Evolutionary conservation across 1,140 invertebrate species (phyloP), one percentile per base, ranked within the genome.

Genomic region (Manduca sexta): DNA sequence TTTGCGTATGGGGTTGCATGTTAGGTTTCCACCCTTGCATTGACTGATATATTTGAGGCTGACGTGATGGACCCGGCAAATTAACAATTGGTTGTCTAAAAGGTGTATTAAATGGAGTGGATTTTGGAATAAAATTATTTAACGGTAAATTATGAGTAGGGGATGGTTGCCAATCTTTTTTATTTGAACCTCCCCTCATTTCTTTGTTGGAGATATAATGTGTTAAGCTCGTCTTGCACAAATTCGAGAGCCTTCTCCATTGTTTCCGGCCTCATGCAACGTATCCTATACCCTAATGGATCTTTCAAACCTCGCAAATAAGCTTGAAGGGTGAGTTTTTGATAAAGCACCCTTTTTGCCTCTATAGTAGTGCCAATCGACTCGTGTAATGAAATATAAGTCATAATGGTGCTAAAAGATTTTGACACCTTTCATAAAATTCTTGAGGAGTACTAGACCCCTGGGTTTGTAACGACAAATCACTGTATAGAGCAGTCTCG

Each of bases 401-500:
- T 53, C 50, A 60, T 56, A n/a, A 64, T 54, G 2, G 38, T 57
- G 16, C 51, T 62, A 15, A 57, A 33, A 57, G 35, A 26, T 37
- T 49, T 42, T 46, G 45, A n/a, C 48, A 57, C 21, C 49, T 35
- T 7, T 60, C 61, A 30, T 57, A 64, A 40, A 54, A 57, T 31
- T 57, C 51, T 13, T 60, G 57, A 0, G 51, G 51, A 8, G 48
- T 38, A 10, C 14, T 26, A 8, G 17, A 33, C n/a, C 53, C 57
- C 16, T 64, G 57, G 8, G 49, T 57, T 2, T 26, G 13, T 8
- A 64, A 26, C 3, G 39, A 31, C 4, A 64, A 39, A 21, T 60
- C 56, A 44, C 44, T 60, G 26, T 64, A 64, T 7, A 63, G 38
- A 0, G 58, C 39, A 10, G 49, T 64, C 41, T 37, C n/a, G n/a